A percentile compares a stretch with the other conserved stretches of the same genome.
Evolutionary conservation across 2,888 invertebrate genomes (phyloP).

Genomic region (Chorisops tibialis): DNA sequence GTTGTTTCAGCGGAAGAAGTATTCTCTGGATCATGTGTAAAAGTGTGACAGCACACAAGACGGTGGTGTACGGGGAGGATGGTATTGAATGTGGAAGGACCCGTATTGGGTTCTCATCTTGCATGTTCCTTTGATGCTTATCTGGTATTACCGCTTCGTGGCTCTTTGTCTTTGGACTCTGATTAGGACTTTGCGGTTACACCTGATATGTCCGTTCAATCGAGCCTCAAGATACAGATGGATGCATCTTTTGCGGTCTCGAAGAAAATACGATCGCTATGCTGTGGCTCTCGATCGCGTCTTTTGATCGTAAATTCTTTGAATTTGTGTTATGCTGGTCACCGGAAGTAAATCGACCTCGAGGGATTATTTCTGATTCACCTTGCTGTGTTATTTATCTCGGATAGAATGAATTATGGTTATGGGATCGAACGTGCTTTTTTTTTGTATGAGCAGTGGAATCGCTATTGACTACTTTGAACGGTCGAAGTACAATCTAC

Average conservation of each 20-base stretch:
- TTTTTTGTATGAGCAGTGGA: no score
- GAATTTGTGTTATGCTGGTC: conserved; percentile 14
- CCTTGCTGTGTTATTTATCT: no score
- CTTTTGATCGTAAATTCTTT: conserved; percentile 20
- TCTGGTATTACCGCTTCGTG: conserved; percentile 23
- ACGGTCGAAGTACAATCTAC: no score
- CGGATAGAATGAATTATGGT: no score
- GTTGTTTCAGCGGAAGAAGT: conserved; percentile 19
- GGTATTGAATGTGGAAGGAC: conserved; percentile 26
- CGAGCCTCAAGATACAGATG: conserved; percentile 23
- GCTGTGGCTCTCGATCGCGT: conserved; percentile 1
- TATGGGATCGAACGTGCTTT: no score
- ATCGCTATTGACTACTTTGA: no score
- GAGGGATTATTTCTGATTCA: neutral
- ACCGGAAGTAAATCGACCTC: conserved; percentile 23
- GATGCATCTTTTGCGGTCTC: conserved; percentile 28
- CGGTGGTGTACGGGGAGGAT: neutral
- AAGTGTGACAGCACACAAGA: conserved; percentile 28
- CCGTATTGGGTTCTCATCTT: conserved; percentile 29
- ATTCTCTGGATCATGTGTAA: conserved; percentile 27
- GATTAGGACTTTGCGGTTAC: conserved; percentile 33
- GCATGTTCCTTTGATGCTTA: conserved; percentile 23
- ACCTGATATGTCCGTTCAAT: conserved; percentile 31
- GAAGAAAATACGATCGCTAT: conserved; percentile 16
- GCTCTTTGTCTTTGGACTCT: conserved; percentile 27